Percentiles rank a stretch among this genome's conserved stretches.
phyloP scores from a whole-genome alignment of 2,797 vertebrate species.

The Lacerta viridis region DNA sequence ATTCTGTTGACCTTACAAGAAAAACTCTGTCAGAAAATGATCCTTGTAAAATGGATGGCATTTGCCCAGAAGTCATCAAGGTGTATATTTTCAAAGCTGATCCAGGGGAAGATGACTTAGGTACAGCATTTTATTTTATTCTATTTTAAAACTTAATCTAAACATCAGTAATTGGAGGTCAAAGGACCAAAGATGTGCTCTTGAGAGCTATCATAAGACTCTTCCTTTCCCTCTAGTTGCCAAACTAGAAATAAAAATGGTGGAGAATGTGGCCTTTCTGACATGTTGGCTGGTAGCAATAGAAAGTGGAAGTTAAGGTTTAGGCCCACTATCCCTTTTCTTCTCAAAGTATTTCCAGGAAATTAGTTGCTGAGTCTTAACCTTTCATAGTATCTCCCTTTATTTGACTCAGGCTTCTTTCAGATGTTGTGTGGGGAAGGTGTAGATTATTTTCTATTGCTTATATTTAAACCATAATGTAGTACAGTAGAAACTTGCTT shows the following conservation, averaged over 20 bases:
- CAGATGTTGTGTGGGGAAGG: conserved; percentile 53
- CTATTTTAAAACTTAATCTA: background rate
- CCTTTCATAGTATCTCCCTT: background rate
- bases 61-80: conserved; percentile 96
- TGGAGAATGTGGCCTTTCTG: background rate
- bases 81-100: conserved; percentile 99
- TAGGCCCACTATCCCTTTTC: background rate
- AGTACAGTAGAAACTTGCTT: conserved; percentile 35
- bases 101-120: conserved; percentile 96
- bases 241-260: background rate
- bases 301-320: background rate
- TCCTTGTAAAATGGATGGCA: conserved; percentile 94
- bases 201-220: background rate
- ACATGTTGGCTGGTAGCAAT: background rate
- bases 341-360: background rate
- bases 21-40: conserved; percentile 90
- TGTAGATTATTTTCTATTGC: background rate
- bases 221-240: background rate
- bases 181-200: background rate
- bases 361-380: background rate
- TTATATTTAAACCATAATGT: conserved; percentile 42
- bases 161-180: background rate
- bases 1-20: conserved; percentile 92
- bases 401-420: conserved; percentile 45
- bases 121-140: conserved; percentile 77